phyloP scores from a whole-genome alignment of 92 coral and sea anemone genomes.

The Siderastrea radians region DNA sequence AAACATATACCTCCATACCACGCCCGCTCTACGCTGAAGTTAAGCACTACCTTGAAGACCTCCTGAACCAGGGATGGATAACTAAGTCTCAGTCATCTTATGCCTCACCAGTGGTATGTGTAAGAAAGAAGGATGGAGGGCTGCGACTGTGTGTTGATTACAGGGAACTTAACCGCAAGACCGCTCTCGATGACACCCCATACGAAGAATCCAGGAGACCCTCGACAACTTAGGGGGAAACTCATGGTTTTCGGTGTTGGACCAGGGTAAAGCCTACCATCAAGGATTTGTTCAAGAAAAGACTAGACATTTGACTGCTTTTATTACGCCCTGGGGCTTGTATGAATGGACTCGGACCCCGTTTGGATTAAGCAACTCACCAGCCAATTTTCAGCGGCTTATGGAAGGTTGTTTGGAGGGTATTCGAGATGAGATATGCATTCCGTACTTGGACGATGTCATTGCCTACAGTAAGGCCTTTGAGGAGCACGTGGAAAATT shows the following conservation, averaged over 20 bases:
- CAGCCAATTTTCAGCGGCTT: slow-evolving; percentile 53
- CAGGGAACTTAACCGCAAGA: slow-evolving; percentile 33
- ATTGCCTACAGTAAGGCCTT: slow-evolving; percentile 53
- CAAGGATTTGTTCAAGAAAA: slow-evolving; percentile 33
- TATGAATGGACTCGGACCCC: slow-evolving; percentile 60
- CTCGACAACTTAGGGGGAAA: slow-evolving; percentile 47
- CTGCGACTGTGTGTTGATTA: slow-evolving; percentile 29
- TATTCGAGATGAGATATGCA: slow-evolving; percentile 47
- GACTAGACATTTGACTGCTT: slow-evolving; percentile 47
- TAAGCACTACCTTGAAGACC: slow-evolving; percentile 35
- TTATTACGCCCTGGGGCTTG: slow-evolving; percentile 56
- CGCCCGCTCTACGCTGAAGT: slow-evolving; percentile 38
- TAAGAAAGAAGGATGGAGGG: slow-evolving; percentile 27
- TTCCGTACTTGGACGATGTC: slow-evolving; percentile 60
- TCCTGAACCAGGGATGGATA: slow-evolving; percentile 60
- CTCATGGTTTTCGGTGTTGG: slow-evolving; percentile 39
- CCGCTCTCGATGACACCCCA: slow-evolving; percentile 20
- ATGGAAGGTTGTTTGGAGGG: slow-evolving; percentile 66
- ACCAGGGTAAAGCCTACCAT: slow-evolving; percentile 49
- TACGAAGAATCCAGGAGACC: slow-evolving; percentile 30
- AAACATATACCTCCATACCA: slow-evolving; percentile 4
- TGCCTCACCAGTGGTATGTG: slow-evolving; percentile 21
- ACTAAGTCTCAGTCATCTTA: slow-evolving; percentile 31
- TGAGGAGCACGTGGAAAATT: slow-evolving; percentile 62
- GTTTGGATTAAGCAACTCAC: slow-evolving; percentile 45